Evolutionary conservation across 2,888 invertebrate species (phyloP).

Genomic region (Chloroclystis v-ata): DNA sequence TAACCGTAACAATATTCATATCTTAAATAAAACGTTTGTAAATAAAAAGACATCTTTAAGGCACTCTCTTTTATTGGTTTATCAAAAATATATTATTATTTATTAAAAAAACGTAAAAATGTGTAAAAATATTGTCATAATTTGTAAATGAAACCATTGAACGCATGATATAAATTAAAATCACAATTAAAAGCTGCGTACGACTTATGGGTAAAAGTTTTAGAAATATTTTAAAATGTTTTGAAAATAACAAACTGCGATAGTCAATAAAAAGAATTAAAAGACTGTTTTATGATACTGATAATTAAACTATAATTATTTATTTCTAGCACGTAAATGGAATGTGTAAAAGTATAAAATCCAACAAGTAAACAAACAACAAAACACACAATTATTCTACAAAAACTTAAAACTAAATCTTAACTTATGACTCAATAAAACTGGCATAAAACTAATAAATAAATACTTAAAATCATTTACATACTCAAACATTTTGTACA

Average conservation of each 20-base stretch:
- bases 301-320: slow-evolving; percentile 14
- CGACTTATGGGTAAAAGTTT: not conserved
- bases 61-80: slow-evolving; percentile 64
- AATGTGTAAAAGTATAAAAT: slow-evolving; percentile 59
- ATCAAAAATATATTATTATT: slow-evolving; percentile 71
- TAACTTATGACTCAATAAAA: slow-evolving; percentile 68
- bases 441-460: slow-evolving; percentile 71
- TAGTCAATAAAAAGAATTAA: too few species aligned
- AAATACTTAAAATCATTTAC: slow-evolving; percentile 58
- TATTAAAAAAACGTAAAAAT: slow-evolving; percentile 61
- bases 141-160: slow-evolving; percentile 46
- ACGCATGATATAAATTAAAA: not conserved
- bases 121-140: slow-evolving; percentile 46
- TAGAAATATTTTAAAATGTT: not conserved
- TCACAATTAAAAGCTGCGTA: too few species aligned
- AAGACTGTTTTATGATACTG: not conserved
- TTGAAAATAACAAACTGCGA: too few species aligned
- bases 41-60: slow-evolving; percentile 47
- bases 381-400: slow-evolving; percentile 50
- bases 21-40: too few species aligned
- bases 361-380: slow-evolving; percentile 64
- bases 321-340: slow-evolving; percentile 37
- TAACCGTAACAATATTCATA: too few species aligned
- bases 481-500: slow-evolving; percentile 58
- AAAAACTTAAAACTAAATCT: slow-evolving; percentile 32